These are phyloP conservation scores for Drosophila melanica DNA, from an alignment of 1,140 invertebrate species.

Conservation along the genomic window DNA sequence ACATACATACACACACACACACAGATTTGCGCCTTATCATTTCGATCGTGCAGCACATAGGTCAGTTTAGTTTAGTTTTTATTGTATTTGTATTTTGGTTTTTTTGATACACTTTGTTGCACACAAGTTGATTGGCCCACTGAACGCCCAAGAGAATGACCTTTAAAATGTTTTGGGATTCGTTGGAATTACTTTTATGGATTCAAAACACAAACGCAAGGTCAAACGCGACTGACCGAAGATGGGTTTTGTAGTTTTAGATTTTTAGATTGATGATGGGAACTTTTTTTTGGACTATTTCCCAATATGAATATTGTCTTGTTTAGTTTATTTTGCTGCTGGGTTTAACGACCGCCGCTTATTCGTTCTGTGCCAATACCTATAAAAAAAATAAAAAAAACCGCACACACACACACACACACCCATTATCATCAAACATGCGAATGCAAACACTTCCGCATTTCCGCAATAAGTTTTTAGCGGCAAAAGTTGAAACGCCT, in stretches of 20 bases:
- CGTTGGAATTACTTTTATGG: slow-evolving; percentile 45
- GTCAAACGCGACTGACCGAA: slow-evolving; percentile 72
- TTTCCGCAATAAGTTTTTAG: slow-evolving; percentile 55
- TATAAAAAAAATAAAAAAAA: neutral
- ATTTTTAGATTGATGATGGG: slow-evolving; percentile 57
- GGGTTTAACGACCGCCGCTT: slow-evolving; percentile 68
- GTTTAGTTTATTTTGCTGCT: slow-evolving; percentile 6
- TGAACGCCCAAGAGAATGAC: slow-evolving; percentile 62
- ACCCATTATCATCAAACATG: slow-evolving; percentile 29
- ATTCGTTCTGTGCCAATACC: slow-evolving; percentile 14
- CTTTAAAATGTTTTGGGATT: slow-evolving; percentile 59
- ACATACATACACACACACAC: too few species aligned
- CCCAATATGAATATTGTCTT: slow-evolving; percentile 60
- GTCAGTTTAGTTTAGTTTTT: slow-evolving; percentile 15
- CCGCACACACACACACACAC: slow-evolving; percentile 12
- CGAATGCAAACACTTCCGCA: slow-evolving; percentile 52
- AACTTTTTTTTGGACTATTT: slow-evolving; percentile 46
- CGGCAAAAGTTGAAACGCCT: slow-evolving; percentile 70
- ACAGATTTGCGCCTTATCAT: slow-evolving; percentile 34
- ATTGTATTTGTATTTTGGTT: slow-evolving; percentile 10
- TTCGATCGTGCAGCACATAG: slow-evolving; percentile 41
- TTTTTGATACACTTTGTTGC: slow-evolving; percentile 65
- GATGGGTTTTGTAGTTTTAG: slow-evolving; percentile 35
- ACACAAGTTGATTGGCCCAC: slow-evolving; percentile 53
- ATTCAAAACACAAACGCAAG: slow-evolving; percentile 69